Base-by-base conservation (phyloP, 2,113 vertebrate genomes). In the Pteropus alecto region DNA sequence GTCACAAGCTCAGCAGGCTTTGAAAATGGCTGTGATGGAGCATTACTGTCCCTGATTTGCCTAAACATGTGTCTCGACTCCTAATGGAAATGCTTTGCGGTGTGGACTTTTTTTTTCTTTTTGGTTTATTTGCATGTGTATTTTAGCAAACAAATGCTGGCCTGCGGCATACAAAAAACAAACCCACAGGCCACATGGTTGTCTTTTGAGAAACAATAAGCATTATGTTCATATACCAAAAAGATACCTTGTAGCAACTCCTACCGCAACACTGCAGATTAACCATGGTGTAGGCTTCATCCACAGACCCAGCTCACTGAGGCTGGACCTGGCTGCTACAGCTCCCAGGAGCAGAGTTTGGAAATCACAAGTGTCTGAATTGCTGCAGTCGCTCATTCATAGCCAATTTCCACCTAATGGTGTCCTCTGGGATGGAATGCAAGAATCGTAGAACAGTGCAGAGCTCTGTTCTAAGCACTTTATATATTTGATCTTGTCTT, bases 121-220 rank as follows among this genome's bases (percentile, higher is more conserved):
- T 30, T 28, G 26, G 7, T 22, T 87, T 94, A 22, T 74, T 68
- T 70, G 6, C 77, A 16, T 63, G 24, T 74, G 38, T 73, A 12
- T 95, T 79, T 92, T 84, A 68, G 65, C n/a, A 74, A 85, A 74
- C 30, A 58, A 82, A 93, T 70, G 54, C 41, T 77, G 35, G 54
- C 61, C 95, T 65, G 5, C 46, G 30, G 51, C 67, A 81, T 54
- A 43, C 41, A 92, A 86, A 41, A 54, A 56, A 35, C 43, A 95
- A 78, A 85, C 9, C 41, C 56, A 68, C 24, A 35, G 35, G 56
- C 46, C 38, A 28, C 54, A 30, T n/a, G 35, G 58, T 67, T 88
- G 15, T 30, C 54, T 79, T 96, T 30, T 76, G n/a, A 85, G 77
- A 91, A 92, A 92, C 35, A 85, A 26, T 74, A 48, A 94, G 38